A percentile compares a stretch with the other conserved stretches of the same genome.
Conservation (phyloP, 2,113 vertebrate species). For the Antennarius striatus region DNA sequence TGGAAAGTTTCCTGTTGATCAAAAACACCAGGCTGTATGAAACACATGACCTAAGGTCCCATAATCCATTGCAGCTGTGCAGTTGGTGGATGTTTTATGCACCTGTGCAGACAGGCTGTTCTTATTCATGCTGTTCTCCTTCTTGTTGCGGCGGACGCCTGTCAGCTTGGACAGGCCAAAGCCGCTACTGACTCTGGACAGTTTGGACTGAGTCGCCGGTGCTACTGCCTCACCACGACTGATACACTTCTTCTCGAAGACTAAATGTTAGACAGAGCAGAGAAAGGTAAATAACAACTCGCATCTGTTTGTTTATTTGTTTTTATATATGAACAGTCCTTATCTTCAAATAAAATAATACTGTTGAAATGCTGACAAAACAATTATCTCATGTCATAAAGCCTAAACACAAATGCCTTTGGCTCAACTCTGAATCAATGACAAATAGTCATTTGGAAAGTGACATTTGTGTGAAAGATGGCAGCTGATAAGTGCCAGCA, state of each 20-base stretch:
- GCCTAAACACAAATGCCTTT: too few species aligned
- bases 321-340: too few species aligned
- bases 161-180: constrained; percentile 98
- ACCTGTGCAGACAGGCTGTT: constrained; percentile 96
- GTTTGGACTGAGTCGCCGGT: constrained; percentile 91
- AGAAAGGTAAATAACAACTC: neutral
- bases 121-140: constrained; percentile 92
- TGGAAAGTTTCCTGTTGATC: constrained; percentile 91
- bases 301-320: too few species aligned
- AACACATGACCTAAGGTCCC: too few species aligned
- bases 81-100: constrained; percentile 5
- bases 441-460: too few species aligned
- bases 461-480: too few species aligned
- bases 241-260: constrained; percentile 95
- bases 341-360: too few species aligned
- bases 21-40: neutral
- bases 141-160: constrained; percentile 91
- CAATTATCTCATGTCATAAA: too few species aligned
- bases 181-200: constrained; percentile 96
- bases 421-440: too few species aligned
- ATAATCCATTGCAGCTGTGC: too few species aligned
- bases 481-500: too few species aligned
- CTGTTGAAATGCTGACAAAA: too few species aligned
- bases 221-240: constrained; percentile 90
- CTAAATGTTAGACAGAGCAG: constrained; percentile 63